Conservation (phyloP, 2,113 vertebrate species). For the Rousettus leschenaultii region DNA sequence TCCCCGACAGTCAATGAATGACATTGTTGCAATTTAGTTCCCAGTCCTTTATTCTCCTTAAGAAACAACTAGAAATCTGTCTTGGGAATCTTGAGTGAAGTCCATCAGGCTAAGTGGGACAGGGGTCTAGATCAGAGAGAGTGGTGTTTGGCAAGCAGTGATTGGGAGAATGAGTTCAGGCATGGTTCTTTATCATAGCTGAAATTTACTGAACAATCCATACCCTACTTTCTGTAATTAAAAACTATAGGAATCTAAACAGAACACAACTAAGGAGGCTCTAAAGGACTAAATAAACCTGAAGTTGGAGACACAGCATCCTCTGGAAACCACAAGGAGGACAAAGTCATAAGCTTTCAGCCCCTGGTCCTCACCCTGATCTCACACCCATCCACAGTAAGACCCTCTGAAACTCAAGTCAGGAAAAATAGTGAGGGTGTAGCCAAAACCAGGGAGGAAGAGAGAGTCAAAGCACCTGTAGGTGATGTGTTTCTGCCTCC, state of each 20-base stretch:
- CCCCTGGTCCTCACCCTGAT: not conserved
- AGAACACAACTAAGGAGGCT: not conserved
- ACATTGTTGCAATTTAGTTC: not conserved
- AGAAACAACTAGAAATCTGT: not conserved
- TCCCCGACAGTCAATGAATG: not conserved
- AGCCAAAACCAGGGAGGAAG: not conserved
- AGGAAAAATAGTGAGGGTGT: not conserved
- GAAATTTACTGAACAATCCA: not conserved
- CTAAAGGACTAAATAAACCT: not conserved
- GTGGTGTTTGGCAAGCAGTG: not conserved
- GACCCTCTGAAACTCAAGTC: not conserved
- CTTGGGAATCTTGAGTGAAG: not conserved
- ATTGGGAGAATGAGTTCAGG: not conserved
- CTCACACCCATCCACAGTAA: not conserved
- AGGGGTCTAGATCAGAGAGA: not conserved
- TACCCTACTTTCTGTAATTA: not conserved
- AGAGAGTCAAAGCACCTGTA: constrained; percentile 88
- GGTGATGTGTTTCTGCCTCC: constrained; percentile 97
- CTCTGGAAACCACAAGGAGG: not conserved
- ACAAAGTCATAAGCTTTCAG: not conserved
- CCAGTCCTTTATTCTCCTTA: not conserved
- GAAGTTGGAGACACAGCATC: not conserved
- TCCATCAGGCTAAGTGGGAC: not conserved
- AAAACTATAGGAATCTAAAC: not conserved
- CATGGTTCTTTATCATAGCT: not conserved